These are phyloP conservation scores for Campylomormyrus numenius DNA, from an alignment of 2,113 vertebrate genomes.

Conservation along the genomic window DNA sequence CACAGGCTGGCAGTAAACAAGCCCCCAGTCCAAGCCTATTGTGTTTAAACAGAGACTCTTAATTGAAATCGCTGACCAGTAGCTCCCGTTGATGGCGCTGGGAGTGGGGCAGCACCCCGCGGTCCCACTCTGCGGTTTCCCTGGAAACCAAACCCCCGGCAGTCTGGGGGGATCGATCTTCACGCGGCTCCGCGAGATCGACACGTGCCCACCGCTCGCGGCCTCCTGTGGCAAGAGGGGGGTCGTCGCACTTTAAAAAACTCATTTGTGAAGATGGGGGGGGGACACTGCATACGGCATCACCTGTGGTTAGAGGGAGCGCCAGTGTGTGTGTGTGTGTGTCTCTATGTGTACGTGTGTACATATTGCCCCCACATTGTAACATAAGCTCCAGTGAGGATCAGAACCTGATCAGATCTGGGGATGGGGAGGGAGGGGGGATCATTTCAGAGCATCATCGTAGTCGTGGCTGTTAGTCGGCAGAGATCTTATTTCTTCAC, in stretches of 20 bases:
- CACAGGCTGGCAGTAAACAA: background rate
- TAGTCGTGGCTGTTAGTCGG: background rate
- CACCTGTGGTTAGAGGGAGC: background rate
- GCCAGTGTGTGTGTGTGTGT: background rate
- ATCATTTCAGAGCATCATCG: background rate
- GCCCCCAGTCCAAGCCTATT: background rate
- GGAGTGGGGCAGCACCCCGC: background rate
- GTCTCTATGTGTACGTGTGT: background rate
- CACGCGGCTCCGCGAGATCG: background rate
- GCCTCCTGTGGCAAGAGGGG: background rate
- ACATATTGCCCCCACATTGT: background rate
- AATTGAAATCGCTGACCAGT: slow-evolving; percentile 6
- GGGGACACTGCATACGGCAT: background rate
- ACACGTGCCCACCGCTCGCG: background rate
- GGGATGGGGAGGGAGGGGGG: background rate
- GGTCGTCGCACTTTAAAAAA: background rate
- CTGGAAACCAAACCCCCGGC: slow-evolving; percentile 24
- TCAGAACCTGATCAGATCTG: background rate
- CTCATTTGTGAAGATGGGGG: background rate
- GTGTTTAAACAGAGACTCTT: background rate
- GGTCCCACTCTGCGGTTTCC: slow-evolving; percentile 12
- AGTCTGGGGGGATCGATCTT: slow-evolving; percentile 20
- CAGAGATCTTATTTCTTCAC: background rate
- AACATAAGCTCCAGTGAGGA: background rate
- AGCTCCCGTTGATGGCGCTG: background rate